These are phyloP conservation scores for Poeciliopsis turrubarensis DNA, from an alignment of 2,113 vertebrate species.

Conservation along the genomic window DNA sequence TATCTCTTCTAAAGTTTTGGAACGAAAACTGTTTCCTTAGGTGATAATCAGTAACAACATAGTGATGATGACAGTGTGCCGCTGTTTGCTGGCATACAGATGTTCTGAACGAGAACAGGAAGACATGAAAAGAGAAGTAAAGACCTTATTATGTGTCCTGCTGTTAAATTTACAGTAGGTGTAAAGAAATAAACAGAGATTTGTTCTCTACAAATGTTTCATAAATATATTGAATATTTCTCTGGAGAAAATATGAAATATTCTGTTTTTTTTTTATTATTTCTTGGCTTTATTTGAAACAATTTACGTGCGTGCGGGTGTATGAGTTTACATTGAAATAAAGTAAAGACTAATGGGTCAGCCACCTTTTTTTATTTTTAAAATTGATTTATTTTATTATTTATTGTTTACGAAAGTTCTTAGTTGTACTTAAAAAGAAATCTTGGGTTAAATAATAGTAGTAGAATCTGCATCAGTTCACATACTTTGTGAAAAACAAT, in stretches of 20 bases:
- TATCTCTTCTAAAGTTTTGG: background rate
- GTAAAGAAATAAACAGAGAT: background rate
- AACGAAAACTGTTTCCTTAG: too few species aligned
- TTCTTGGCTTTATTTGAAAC: background rate
- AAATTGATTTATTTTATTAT: background rate
- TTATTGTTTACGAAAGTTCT: background rate
- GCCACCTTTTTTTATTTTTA: background rate
- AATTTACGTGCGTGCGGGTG: too few species aligned
- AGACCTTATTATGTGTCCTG: background rate
- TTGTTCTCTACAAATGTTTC: background rate
- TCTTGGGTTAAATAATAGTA: background rate
- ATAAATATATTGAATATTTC: too few species aligned
- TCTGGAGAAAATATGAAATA: background rate
- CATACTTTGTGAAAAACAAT: background rate
- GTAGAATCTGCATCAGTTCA: background rate
- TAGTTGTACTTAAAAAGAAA: background rate
- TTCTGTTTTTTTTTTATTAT: background rate
- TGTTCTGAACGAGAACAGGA: too few species aligned
- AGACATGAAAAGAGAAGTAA: background rate
- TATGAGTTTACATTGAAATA: too few species aligned
- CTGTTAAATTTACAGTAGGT: background rate
- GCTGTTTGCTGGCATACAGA: too few species aligned
- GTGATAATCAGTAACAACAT: too few species aligned
- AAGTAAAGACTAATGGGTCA: background rate
- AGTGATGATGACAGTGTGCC: too few species aligned